phyloP scores from a whole-genome alignment of 2,797 vertebrate genomes.

The Cephalopachus bancanus region DNA sequence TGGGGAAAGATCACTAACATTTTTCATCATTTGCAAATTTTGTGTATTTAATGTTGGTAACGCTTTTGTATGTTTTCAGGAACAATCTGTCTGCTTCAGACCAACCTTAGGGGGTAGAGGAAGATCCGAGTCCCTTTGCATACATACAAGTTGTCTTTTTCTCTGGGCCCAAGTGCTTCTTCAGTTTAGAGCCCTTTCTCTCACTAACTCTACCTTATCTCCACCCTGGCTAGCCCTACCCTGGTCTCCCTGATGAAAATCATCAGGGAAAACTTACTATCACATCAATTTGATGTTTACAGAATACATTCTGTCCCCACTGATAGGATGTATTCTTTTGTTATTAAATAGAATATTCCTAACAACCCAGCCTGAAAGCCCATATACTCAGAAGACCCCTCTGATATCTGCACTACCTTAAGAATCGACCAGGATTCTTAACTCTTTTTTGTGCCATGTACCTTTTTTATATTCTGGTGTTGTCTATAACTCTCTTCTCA shows the following conservation, averaged over 20 bases:
- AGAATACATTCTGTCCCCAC: background rate
- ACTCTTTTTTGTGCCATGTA: background rate
- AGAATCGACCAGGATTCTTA: background rate
- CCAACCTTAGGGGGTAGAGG: background rate
- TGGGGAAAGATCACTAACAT: background rate
- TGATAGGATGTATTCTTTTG: background rate
- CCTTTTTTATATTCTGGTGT: background rate
- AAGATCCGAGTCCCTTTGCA: background rate
- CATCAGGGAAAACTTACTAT: background rate
- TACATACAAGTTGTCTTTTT: conserved; percentile 12
- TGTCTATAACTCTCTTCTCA: background rate
- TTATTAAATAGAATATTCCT: conserved; percentile 14
- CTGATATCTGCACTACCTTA: background rate
- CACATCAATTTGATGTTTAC: background rate
- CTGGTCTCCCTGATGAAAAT: background rate
- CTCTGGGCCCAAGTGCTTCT: background rate
- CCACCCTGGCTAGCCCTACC: background rate
- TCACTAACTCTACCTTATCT: background rate
- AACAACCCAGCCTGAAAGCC: background rate
- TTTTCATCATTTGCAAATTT: conserved; percentile 54
- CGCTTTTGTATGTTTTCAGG: conserved; percentile 21
- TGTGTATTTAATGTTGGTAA: background rate
- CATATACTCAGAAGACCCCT: background rate
- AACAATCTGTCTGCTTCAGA: conserved; percentile 24
- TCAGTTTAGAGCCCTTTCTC: background rate